Percentiles rank a stretch among this genome's conserved stretches.
Conservation (phyloP, 2,113 vertebrate genomes). For the Neogobius melanostomus region DNA sequence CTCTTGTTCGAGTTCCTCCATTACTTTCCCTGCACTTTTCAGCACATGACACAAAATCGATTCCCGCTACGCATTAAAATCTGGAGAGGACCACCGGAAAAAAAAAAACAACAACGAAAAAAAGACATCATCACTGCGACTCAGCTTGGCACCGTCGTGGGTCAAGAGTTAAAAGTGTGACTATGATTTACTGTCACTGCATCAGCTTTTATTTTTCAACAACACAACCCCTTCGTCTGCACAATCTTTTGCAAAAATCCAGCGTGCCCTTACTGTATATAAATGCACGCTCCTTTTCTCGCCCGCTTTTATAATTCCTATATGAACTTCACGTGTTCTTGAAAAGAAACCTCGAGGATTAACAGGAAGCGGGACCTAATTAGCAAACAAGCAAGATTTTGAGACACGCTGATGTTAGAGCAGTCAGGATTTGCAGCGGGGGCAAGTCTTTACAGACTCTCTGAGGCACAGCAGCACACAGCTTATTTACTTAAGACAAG, state of each 20-base stretch:
- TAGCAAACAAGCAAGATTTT: background rate
- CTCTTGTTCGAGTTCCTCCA: background rate
- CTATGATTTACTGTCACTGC: no score
- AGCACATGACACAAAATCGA: slow-evolving; percentile 30
- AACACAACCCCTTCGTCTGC: no score
- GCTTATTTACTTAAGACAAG: slow-evolving; percentile 17
- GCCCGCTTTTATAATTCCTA: background rate
- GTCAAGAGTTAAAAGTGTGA: no score
- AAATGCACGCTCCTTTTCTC: background rate
- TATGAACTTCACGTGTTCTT: background rate
- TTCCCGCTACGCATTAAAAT: background rate
- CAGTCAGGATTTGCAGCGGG: slow-evolving; percentile 14
- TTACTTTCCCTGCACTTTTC: slow-evolving; percentile 8
- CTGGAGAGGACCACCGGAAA: background rate
- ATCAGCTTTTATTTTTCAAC: no score
- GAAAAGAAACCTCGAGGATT: slow-evolving; percentile 1
- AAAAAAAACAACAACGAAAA: background rate
- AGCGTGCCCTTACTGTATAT: background rate
- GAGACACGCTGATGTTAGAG: slow-evolving; percentile 1
- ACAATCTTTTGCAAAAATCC: background rate
- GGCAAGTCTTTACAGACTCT: slow-evolving; percentile 1
- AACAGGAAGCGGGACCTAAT: slow-evolving; percentile 20
- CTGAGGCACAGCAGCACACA: background rate
- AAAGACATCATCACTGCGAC: background rate
- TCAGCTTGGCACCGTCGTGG: background rate